These are phyloP conservation scores for Diacarnus erythraeanus DNA, from an alignment of 37 sponge, comb jelly and placozoan species.

Conservation along the genomic window DNA sequence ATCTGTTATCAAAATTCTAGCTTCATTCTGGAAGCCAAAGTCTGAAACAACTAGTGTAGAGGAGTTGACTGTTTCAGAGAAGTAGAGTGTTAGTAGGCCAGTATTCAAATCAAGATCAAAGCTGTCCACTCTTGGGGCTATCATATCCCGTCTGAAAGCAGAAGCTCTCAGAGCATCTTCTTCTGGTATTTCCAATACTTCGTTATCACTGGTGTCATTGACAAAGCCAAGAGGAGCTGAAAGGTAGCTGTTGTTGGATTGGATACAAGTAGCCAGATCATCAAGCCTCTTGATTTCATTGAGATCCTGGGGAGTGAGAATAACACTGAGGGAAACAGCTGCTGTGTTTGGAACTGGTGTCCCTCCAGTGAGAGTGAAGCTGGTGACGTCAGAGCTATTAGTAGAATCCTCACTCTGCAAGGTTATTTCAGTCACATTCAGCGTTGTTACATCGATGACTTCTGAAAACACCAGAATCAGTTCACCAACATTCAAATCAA, in stretches of 20 bases:
- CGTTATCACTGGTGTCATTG: slow-evolving; percentile 59
- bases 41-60: slow-evolving; percentile 60
- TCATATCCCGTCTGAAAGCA: slow-evolving; percentile 57
- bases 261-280: slow-evolving; percentile 53
- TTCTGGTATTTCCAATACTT: slow-evolving; percentile 31
- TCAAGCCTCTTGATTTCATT: slow-evolving; percentile 70
- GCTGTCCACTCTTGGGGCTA: slow-evolving; percentile 45
- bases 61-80: slow-evolving; percentile 84
- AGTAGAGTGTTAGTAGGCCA: slow-evolving; percentile 63
- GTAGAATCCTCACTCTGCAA: slow-evolving; percentile 51
- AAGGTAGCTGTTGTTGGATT: slow-evolving; percentile 54
- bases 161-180: slow-evolving; percentile 49
- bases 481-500: slow-evolving; percentile 75
- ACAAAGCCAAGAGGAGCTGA: slow-evolving; percentile 63
- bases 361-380: slow-evolving; percentile 77
- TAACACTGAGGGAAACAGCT: slow-evolving; percentile 32
- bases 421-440: slow-evolving; percentile 72
- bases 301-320: slow-evolving; percentile 59
- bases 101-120: slow-evolving; percentile 65
- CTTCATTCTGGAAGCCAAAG: slow-evolving; percentile 43
- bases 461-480: slow-evolving; percentile 78
- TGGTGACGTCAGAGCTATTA: slow-evolving; percentile 22
- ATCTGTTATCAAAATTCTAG: not conserved
- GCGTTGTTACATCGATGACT: slow-evolving; percentile 53
- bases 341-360: slow-evolving; percentile 12